Base-by-base conservation (phyloP, 2,113 vertebrate genomes). In the Chitala chitala region DNA sequence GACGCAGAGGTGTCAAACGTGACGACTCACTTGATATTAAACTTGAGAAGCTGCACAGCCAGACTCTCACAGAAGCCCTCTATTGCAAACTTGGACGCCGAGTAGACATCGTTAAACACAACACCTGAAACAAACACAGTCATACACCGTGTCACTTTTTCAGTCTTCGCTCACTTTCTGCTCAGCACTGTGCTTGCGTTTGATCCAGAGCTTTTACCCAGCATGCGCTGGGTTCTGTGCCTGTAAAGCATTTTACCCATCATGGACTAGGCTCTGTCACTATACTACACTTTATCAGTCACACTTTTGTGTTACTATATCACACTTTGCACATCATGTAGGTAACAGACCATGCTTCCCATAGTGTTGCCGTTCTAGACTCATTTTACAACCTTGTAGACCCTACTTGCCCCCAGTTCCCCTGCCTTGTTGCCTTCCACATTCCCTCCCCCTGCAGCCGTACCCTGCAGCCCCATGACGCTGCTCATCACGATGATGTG, bases 31-130 rank as follows among this genome's bases (percentile, higher is more conserved):
- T 90, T 91, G 78, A 98, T 81, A 76, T 94, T 93, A 87, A 98
- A 98, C 80, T 93, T 94, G 48, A 93, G 89, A 68, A 98, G 86
- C 61, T 98, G 96, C 74, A 98, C 90, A 0, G 95, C 94, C 81
- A 98, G 81, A 50, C 94, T 95, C 87, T 98, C 96, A 20, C 94
- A 98, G 87, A 98, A 97, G 0, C 95, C 96, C 80, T 98, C 96
- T 79, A 98, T 87, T 17, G 96, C 95, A 8, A 98, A 98, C 84
- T 97, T 98, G 66, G 96, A 98, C 79, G 95, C 95, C 0, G 94
- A 90, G 4, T 98, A 98, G 84, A 95, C 82, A 0, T 98, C 96
- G 0, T 97, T 98, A 82, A 98, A 98, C 61, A 96, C 78, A 24
- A 98, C 86, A 22, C 95, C 96, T 98, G 78, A 2, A 40, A 69